A percentile compares a stretch with the other conserved stretches of the same genome.
Conservation (phyloP, 2,113 vertebrate species). For the Thryonomys swinderianus region DNA sequence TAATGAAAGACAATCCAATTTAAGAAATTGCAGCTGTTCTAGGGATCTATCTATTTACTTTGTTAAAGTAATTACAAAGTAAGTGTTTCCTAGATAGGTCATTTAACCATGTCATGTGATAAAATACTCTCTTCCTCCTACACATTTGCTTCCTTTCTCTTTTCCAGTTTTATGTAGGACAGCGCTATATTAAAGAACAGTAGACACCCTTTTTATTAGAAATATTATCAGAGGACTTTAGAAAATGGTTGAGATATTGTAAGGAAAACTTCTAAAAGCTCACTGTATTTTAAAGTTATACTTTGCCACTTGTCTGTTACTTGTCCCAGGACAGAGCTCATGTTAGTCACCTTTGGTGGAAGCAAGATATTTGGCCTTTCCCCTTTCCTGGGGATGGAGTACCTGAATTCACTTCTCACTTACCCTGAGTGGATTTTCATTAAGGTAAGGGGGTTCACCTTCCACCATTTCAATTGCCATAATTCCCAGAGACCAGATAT, state of each 20-base stretch:
- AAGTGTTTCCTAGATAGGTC: conserved; percentile 44
- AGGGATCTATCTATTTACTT: conserved; percentile 58
- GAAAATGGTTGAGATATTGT: not conserved
- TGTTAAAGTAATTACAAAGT: conserved; percentile 63
- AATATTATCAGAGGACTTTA: not conserved
- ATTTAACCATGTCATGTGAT: not conserved
- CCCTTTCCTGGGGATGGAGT: not conserved
- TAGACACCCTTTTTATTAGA: conserved; percentile 23
- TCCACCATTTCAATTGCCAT: conserved; percentile 99
- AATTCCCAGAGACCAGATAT: conserved; percentile 99
- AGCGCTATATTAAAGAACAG: not conserved
- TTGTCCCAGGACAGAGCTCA: not conserved
- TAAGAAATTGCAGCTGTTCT: conserved; percentile 41
- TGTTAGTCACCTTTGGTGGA: conserved; percentile 7
- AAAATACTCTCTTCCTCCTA: not conserved
- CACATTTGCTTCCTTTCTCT: not conserved
- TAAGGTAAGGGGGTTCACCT: conserved; percentile 99
- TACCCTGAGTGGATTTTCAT: conserved; percentile 99
- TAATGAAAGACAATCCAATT: conserved; percentile 61
- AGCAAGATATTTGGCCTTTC: not conserved
- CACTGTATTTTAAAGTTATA: conserved; percentile 10
- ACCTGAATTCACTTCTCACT: conserved; percentile 65
- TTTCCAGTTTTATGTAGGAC: not conserved
- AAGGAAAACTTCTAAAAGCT: not conserved
- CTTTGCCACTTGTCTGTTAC: not conserved